Conservation (phyloP, 2,113 vertebrate species). For the Mastomys natalensis region DNA sequence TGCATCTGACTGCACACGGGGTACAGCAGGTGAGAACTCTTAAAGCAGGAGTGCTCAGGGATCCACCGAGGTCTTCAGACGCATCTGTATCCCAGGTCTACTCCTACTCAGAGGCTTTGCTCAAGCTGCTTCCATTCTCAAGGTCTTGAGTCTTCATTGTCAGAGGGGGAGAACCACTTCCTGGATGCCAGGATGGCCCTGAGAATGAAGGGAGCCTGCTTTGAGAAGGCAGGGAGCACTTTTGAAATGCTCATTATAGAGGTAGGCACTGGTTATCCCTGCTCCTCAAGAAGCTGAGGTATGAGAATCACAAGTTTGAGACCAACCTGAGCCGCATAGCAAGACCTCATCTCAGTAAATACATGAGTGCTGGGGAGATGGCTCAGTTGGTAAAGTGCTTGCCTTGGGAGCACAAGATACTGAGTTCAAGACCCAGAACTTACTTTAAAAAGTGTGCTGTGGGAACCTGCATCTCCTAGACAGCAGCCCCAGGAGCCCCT, state of each 20-base stretch:
- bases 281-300: no score
- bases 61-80: neutral
- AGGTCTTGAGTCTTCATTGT: neutral
- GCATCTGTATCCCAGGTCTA: neutral
- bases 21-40: neutral
- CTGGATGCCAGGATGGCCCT: neutral
- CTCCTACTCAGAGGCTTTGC: neutral
- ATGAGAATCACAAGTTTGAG: neutral
- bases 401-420: neutral
- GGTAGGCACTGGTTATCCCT: neutral
- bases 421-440: neutral
- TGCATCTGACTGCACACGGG: neutral
- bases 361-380: neutral
- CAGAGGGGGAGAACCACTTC: neutral
- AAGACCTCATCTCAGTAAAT: neutral
- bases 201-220: neutral
- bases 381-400: neutral
- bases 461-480: neutral
- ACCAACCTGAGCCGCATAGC: neutral
- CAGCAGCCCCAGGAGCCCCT: neutral
- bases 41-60: neutral
- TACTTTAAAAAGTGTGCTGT: neutral
- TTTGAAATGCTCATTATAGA: neutral
- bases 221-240: rapidly evolving
- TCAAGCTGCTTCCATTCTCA: neutral